Evolutionary conservation across 2,113 vertebrate genomes (phyloP).

Genomic region (Menura novaehollandiae): DNA sequence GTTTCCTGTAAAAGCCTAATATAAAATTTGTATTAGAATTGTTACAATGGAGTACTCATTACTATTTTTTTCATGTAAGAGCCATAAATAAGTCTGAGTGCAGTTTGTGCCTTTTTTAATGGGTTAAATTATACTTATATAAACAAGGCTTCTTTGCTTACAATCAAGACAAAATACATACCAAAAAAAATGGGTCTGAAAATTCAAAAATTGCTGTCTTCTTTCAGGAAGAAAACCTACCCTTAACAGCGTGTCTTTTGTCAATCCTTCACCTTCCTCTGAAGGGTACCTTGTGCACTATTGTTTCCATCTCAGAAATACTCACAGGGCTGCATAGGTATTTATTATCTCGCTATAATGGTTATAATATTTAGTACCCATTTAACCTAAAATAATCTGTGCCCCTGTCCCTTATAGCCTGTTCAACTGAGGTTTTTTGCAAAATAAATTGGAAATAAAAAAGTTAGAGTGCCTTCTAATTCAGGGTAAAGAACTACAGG

Average conservation of each 20-base stretch:
- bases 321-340: neutral
- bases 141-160: neutral
- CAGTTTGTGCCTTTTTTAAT: neutral
- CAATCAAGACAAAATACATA: neutral
- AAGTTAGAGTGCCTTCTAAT: neutral
- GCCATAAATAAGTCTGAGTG: neutral
- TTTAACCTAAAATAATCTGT: neutral
- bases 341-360: neutral
- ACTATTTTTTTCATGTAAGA: neutral
- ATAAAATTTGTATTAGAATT: neutral
- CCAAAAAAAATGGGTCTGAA: neutral
- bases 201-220: neutral
- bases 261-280: neutral
- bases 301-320: neutral
- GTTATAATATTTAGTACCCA: neutral
- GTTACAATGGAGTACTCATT: neutral
- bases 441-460: neutral
- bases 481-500: neutral
- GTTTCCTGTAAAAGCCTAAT: neutral
- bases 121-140: neutral
- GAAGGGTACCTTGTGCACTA: neutral
- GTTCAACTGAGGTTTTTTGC: fast-evolving
- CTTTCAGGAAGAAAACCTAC: neutral
- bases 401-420: neutral
- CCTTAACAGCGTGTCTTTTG: neutral